Conservation (phyloP, 2,797 vertebrate species). For the Neosalanx taihuensis region DNA sequence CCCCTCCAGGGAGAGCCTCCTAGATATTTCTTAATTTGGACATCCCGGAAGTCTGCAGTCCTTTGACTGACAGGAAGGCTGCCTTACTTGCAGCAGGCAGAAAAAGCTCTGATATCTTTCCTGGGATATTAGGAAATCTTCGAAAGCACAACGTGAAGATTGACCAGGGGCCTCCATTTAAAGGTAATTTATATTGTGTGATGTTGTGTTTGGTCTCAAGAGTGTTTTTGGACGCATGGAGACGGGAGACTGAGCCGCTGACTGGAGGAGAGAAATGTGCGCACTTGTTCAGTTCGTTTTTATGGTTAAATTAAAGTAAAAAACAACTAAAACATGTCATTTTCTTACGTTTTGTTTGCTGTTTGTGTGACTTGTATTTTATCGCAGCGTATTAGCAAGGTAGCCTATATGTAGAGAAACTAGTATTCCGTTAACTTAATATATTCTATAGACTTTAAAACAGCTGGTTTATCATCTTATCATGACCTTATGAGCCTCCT, state of each 20-base stretch:
- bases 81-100: conserved; percentile 41
- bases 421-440: too few relatives aligned
- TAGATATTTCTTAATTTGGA: conserved; percentile 85
- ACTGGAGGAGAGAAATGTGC: conserved; percentile 25
- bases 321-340: conserved; percentile 33
- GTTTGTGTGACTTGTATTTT: conserved; percentile 13
- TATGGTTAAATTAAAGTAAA: conserved; percentile 21
- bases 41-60: conserved; percentile 82
- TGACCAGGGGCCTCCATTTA: not conserved
- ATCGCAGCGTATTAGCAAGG: not conserved
- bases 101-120: conserved; percentile 31
- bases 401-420: not conserved
- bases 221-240: not conserved
- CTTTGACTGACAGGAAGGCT: conserved; percentile 67
- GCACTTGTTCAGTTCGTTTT: conserved; percentile 28
- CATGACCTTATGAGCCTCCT: too few relatives aligned
- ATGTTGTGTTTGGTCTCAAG: not conserved
- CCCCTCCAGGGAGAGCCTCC: conserved; percentile 33
- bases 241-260: conserved; percentile 15
- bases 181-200: conserved; percentile 32
- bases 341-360: conserved; percentile 24
- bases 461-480: too few relatives aligned
- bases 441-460: too few relatives aligned
- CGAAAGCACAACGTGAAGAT: conserved; percentile 32
- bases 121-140: conserved; percentile 34